These are phyloP conservation scores for Lycaon pictus DNA, from an alignment of 2,113 vertebrate genomes.

Conservation along the genomic window DNA sequence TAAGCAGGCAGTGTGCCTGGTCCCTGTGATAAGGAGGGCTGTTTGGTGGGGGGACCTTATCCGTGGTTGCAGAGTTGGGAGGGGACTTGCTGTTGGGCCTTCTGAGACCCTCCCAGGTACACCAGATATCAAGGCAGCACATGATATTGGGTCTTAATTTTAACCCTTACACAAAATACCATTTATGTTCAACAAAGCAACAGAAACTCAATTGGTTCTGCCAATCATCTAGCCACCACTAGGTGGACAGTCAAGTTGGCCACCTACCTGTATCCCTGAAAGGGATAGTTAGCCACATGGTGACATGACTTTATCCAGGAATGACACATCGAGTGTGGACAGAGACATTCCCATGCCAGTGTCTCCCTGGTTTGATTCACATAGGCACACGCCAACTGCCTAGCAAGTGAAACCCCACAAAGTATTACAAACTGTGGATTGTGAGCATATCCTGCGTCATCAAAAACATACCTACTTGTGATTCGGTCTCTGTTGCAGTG, in stretches of 20 bases:
- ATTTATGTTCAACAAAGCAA: neutral
- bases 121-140: neutral
- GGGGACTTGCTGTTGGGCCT: neutral
- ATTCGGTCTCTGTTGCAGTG: neutral
- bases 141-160: neutral
- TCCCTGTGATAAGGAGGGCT: neutral
- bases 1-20: neutral
- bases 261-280: neutral
- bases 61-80: neutral
- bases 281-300: neutral
- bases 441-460: no score
- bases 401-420: neutral
- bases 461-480: no score
- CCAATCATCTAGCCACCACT: neutral
- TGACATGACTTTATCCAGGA: neutral
- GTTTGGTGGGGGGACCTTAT: neutral
- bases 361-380: no score
- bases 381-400: neutral
- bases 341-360: neutral
- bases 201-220: neutral
- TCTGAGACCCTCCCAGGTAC: neutral
- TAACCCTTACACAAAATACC: neutral
- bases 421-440: fast-evolving
- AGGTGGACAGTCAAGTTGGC: neutral
- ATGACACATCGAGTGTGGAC: neutral